Evolutionary conservation across 2,888 invertebrate genomes (phyloP).

Genomic region (Drosophila bunnanda): DNA sequence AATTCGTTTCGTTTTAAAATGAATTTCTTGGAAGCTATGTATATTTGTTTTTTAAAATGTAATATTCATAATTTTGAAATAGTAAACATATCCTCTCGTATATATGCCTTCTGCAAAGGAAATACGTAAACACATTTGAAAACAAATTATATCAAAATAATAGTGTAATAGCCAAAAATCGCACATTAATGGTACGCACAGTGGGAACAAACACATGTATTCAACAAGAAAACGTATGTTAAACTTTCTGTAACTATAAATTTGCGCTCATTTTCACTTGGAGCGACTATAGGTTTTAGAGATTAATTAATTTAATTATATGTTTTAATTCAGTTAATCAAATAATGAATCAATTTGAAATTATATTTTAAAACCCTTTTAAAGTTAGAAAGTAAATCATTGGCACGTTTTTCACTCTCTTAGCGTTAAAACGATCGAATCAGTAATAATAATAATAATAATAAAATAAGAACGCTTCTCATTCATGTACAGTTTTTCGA

Average conservation of each 20-base stretch:
- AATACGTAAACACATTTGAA: neutral
- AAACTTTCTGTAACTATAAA: neutral
- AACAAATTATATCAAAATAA: neutral
- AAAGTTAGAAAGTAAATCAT: slow-evolving; percentile 26
- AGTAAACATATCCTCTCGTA: neutral
- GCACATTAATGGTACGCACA: neutral
- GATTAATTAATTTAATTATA: neutral
- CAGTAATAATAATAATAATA: neutral
- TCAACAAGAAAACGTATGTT: slow-evolving; percentile 1
- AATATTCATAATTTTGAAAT: slow-evolving; percentile 8
- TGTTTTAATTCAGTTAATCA: neutral
- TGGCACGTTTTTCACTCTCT: slow-evolving; percentile 39
- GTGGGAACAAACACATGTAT: neutral
- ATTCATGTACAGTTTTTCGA: neutral
- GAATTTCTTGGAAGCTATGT: slow-evolving; percentile 1
- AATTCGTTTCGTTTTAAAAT: neutral
- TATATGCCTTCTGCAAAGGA: neutral
- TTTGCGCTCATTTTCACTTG: neutral
- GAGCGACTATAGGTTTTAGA: neutral
- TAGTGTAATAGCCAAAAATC: neutral
- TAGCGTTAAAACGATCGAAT: slow-evolving; percentile 3
- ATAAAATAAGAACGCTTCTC: neutral
- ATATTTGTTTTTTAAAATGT: neutral
- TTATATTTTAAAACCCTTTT: neutral
- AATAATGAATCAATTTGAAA: neutral